Evolutionary conservation across 2,113 vertebrate species (phyloP), one percentile per base, ranked within the genome.

Genomic region (Numida meleagris): DNA sequence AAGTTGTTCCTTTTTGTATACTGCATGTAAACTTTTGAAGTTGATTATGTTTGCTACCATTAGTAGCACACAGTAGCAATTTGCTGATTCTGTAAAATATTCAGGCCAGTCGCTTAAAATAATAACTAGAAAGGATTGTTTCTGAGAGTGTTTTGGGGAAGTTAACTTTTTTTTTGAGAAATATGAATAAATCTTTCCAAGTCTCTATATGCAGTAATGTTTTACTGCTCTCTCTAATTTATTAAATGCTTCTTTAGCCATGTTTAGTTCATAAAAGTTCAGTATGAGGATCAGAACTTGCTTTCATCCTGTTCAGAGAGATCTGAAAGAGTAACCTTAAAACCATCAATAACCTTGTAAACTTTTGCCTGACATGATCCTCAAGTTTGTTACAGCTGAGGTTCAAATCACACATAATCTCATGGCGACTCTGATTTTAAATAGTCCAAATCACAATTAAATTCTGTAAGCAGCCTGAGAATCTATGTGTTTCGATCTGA

Each of bases 1-100:
- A 94, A 85, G 40, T 74, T 73, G 53, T 95, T 95, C 33, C 38
- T 90, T 72, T 72, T n/a, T 85, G 19, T 62, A 6, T 55, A 24
- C 34, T 80, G 23, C 14, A 6, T 38, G 67, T 57, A 57, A 90
- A 80, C 36, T 40, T 92, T 45, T 53, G 70, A 95, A 93, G 59
- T 62, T 75, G 66, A 25, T 67, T 50, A 0, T 55, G 33, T 74
- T 88, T 86, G 29, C 86, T 88, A n/a, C 31, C 17, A 8, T 70
- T 82, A 70, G 65, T 48, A 87, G 40, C 48, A 73, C 29, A 34
- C 24, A 55, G 55, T 55, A 51, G 25, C 65, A 85, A 13, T 74
- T 43, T 42, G 67, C 59, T 81, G 31, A 40, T 83, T 90, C 73
- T 83, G 24, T 91, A 59, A 73, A 92, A 90, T 78, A 34, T 31